These are phyloP conservation scores for Melieria crassipennis DNA, from an alignment of 2,888 invertebrate genomes.

Conservation along the genomic window DNA sequence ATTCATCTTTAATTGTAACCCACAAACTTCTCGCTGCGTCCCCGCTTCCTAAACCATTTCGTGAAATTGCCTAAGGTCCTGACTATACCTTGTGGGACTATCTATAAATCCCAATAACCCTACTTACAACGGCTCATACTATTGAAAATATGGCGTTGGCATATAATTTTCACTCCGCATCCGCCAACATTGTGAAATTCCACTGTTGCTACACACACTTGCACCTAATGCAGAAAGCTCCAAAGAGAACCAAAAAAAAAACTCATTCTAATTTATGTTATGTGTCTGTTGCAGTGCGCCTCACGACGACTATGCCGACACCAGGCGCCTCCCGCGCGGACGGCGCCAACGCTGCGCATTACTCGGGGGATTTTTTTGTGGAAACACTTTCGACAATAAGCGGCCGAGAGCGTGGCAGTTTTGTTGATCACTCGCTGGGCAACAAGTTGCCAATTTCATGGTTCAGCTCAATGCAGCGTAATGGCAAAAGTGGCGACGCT, in stretches of 20 bases:
- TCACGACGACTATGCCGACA: slow-evolving; percentile 28
- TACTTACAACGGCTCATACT: too few relatives aligned
- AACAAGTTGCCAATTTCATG: slow-evolving; percentile 57
- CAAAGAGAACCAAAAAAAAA: neutral
- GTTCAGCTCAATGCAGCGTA: slow-evolving; percentile 48
- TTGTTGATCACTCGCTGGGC: slow-evolving; percentile 50
- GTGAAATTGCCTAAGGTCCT: too few relatives aligned
- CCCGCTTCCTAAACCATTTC: too few relatives aligned
- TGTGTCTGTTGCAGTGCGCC: slow-evolving; percentile 40
- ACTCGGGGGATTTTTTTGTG: slow-evolving; percentile 52
- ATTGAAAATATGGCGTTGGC: too few relatives aligned
- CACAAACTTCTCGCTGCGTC: too few relatives aligned
- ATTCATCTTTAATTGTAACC: too few relatives aligned
- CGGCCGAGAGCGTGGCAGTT: slow-evolving; percentile 51
- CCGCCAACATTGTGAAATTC: too few relatives aligned
- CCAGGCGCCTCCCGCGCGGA: slow-evolving; percentile 8
- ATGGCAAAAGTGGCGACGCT: slow-evolving; percentile 40
- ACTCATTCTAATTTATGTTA: slow-evolving; percentile 22
- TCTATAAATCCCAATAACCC: too few relatives aligned
- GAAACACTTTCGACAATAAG: slow-evolving; percentile 50
- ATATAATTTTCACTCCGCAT: too few relatives aligned
- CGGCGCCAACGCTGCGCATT: slow-evolving; percentile 34
- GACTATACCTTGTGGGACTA: too few relatives aligned
- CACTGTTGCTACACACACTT: too few relatives aligned
- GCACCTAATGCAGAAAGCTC: too few relatives aligned